Percentiles rank a stretch among this genome's conserved stretches.
These are phyloP conservation scores for Oryzaephilus surinamensis DNA, from an alignment of 1,140 invertebrate species.

Conservation along the genomic window DNA sequence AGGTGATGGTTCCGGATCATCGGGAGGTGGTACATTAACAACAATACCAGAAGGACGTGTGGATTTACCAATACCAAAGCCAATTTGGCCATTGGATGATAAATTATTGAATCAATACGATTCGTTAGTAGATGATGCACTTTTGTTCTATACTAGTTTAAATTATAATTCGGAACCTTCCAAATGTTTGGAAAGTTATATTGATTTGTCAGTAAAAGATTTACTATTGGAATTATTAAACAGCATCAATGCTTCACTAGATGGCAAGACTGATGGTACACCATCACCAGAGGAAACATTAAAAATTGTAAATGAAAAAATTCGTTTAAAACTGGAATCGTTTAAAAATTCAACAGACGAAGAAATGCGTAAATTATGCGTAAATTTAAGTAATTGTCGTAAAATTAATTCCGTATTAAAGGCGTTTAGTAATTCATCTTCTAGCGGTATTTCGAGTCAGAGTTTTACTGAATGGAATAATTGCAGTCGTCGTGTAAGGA, in stretches of 20 bases:
- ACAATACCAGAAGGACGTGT: conserved; percentile 35
- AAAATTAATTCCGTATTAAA: conserved; percentile 30
- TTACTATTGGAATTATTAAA: conserved; percentile 37
- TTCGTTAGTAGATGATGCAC: conserved; percentile 30
- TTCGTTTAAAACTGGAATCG: conserved; percentile 31
- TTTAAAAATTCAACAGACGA: conserved; percentile 35
- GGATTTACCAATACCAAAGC: conserved; percentile 30
- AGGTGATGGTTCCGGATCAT: conserved; percentile 22
- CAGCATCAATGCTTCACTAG: conserved; percentile 38
- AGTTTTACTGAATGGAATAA: conserved; percentile 18
- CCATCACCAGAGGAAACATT: conserved; percentile 37
- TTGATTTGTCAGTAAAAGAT: conserved; percentile 32
- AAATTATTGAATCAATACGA: conserved; percentile 17
- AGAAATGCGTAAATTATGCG: conserved; percentile 31
- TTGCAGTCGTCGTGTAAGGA: conserved; percentile 16
- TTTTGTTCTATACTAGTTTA: conserved; percentile 30
- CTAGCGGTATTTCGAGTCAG: conserved; percentile 23
- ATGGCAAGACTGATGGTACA: conserved; percentile 31
- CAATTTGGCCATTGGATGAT: conserved; percentile 31
- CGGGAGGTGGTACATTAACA: conserved; percentile 29
- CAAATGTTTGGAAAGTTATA: conserved; percentile 4
- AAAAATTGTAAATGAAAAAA: conserved; percentile 35
- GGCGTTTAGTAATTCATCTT: conserved; percentile 28
- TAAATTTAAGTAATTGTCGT: conserved; percentile 29
- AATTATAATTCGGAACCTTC: conserved; percentile 15